Conservation (phyloP, 2,797 vertebrate genomes). For the Micropoecilia bifurca region DNA sequence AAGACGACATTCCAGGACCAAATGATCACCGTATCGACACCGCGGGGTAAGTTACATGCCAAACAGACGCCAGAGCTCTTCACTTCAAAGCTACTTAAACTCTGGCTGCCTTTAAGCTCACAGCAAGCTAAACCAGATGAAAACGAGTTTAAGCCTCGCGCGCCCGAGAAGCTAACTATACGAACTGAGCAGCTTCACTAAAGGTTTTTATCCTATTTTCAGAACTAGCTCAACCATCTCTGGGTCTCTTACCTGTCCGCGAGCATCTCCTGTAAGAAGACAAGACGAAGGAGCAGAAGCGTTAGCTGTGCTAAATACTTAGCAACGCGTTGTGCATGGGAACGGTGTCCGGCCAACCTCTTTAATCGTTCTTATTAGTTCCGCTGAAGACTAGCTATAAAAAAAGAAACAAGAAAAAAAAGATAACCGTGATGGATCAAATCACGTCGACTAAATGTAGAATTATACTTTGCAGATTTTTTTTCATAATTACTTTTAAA, state of each 20-base stretch:
- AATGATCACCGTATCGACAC: background rate
- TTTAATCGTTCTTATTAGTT: slow-evolving; percentile 21
- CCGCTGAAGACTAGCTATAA: slow-evolving; percentile 6
- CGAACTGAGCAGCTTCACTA: too few species aligned
- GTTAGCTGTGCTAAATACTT: slow-evolving; percentile 55
- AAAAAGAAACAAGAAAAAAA: background rate
- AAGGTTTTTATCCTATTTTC: background rate
- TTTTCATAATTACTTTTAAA: too few species aligned
- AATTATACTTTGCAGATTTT: background rate
- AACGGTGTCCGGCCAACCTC: slow-evolving; percentile 11
- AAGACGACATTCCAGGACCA: background rate
- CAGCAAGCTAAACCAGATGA: slow-evolving; percentile 61
- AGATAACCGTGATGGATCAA: background rate
- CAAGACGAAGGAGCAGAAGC: slow-evolving; percentile 20
- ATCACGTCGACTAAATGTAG: background rate
- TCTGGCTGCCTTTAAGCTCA: slow-evolving; percentile 61
- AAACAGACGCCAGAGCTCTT: slow-evolving; percentile 22
- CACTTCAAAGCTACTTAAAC: slow-evolving; percentile 62
- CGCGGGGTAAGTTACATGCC: background rate
- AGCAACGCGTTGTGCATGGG: slow-evolving; percentile 54
- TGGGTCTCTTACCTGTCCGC: slow-evolving; percentile 15
- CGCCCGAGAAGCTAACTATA: slow-evolving; percentile 4
- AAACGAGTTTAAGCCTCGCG: slow-evolving; percentile 45
- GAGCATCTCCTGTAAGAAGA: slow-evolving; percentile 44
- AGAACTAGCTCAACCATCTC: background rate